Evolutionary conservation across 2,113 vertebrate genomes (phyloP), one percentile per base, ranked within the genome.

Genomic region (human (Homo sapiens)): DNA sequence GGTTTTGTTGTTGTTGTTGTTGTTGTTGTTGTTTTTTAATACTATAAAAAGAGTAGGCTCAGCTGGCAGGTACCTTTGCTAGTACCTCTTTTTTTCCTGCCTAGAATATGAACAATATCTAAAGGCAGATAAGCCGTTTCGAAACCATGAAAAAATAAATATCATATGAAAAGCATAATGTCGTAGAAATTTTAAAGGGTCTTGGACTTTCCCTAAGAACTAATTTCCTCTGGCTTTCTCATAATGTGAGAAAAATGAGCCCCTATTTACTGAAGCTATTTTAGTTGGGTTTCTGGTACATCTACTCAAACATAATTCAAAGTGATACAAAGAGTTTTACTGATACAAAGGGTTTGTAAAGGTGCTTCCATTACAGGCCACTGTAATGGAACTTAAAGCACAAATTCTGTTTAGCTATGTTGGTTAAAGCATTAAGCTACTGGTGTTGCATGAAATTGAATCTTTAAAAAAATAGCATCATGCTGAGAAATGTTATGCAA

Each of bases 231-330:
- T 55, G 40, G 20, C 83, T 80, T 85, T 93, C 35, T 55, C 30
- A 80, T 59, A 79, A 90, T 73, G 1, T 76, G 13, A 94, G 45
- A 97, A 96, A 97, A 92, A 59, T 23, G 45, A 93, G 79, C 23
- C 7, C 9, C 48, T 18, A 40, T 61, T 61, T 89, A 11, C 14
- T 86, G 92, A 72, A 86, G 38, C 12, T 70, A 25, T 72, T 96
- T 14, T 70, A 52, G 52, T 66, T 80, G 14, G 55, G 8, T 81
- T 87, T 81, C 57, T 90, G 10, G 45, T 52, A 61, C 40, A 72
- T 61, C 18, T 75, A 59, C 40, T 73, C 61, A 94, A 85, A 92
- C 35, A 88, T 52, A 97, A 70, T 92, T 89, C 18, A 81, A 96
- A 81, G 18, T 76, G 64, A 86, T 4, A 52, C 5, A 55, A 82